Base-by-base conservation (phyloP, 2,797 vertebrate species). In the Phalloptychus januarius region DNA sequence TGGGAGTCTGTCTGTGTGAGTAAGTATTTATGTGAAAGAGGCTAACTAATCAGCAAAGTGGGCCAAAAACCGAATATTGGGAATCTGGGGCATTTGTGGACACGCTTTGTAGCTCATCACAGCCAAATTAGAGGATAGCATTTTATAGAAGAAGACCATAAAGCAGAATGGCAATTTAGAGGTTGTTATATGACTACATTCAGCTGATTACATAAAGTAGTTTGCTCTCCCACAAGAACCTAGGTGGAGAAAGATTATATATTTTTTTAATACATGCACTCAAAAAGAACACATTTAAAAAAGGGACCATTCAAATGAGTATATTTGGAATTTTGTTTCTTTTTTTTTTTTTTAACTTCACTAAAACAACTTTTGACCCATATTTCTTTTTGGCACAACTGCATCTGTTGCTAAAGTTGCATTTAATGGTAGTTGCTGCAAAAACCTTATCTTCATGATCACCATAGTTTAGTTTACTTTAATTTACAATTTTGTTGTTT, bases 1-100 rank as follows among this genome's bases (percentile, higher is more conserved):
- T 93, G 92, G 91, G 92, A 93, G 93, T 93, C 91, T 94, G 93
- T 92, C 93, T 93, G 89, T 93, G 91, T 93, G 93, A 93, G 89
- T 91, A 89, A 94, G 91, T 90, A 90, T 93, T 93, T 94, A 91
- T 89, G 93, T 86, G 92, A 93, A 91, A 88, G 86, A 89, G 90
- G 78, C 90, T 84, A 92, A 92, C 91, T 89, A 91, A 92, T 94
- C 92, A 92, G 90, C 88, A 83, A 91, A 93, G 87, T 86, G 90
- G 90, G 89, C 90, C 91, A 91, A 90, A 88, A 91, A 85, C 90
- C 86, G 91, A 91, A 87, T 91, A 91, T 85, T 89, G 86, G 88
- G 83, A 91, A 90, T 87, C 88, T 90, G 91, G 90, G 89, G 77
- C 91, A 87, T 84, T 92, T 86, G 74, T 87, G 79, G 52, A 42